Base-by-base conservation (phyloP, 2,797 vertebrate genomes). In the Amblyraja radiata region DNA sequence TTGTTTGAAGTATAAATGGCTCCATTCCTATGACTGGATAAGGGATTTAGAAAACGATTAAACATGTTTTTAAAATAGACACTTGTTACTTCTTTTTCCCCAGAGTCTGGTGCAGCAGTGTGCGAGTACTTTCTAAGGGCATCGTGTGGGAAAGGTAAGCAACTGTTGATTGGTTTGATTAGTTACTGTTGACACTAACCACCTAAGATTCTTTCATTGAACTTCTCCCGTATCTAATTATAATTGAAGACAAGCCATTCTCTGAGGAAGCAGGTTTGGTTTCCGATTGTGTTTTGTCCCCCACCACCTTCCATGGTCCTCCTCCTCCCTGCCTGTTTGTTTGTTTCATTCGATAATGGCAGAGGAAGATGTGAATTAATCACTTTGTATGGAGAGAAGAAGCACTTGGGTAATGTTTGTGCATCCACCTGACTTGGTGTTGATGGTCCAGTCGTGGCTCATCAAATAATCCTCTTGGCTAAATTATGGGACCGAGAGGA, bases 41-140 rank as follows among this genome's bases (percentile, higher is more conserved):
- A 68, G 39, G 14, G 63, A 88, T 23, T 88, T 68, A 36, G 6
- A 68, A 68, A 88, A 16, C 16, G 10, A 68, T 16, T 65, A n/a
- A 21, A 18, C 71, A 74, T 74, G 21, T 6, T 36, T 88, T 61
- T 68, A 14, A 71, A 90, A 10, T 28, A 4, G 73, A 10, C 68
- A 9, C 73, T 8, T 91, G 61, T 78, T 93, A 93, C 94, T 94
- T 90, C 93, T 93, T 95, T 93, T 94, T 93, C 94, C 0, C 0
- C 95, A 99, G 99, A 99, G 93, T 99, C 99, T 0, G 98, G 98
- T 0, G 98, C 99, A 54, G 98, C 98, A 93, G 99, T 99, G 39
- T 99, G 99, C 36, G 98, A 99, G 95, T 99, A 98, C 95, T 99
- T 99, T 96, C 96, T 99, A 97, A 98, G 97, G 95, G 98, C 98